Conservation (phyloP, 2,113 vertebrate species). For the Colistium nudipinnis region DNA sequence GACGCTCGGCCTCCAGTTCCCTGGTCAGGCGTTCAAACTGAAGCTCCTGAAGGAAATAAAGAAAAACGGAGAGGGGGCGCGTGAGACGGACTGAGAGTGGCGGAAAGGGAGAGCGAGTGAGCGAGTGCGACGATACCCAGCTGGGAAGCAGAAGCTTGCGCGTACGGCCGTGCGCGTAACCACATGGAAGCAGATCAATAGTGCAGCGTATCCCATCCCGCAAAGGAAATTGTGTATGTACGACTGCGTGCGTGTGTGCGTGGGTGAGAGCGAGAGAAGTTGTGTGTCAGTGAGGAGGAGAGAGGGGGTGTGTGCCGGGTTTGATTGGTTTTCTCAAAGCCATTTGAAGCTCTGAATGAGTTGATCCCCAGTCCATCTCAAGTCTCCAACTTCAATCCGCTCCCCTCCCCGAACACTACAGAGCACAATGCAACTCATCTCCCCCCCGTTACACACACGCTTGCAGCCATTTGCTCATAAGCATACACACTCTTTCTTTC, state of each 20-base stretch:
- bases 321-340: constrained; percentile 75
- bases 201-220: constrained; percentile 38
- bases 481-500: constrained; percentile 36
- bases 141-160: not conserved
- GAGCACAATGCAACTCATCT: constrained; percentile 61
- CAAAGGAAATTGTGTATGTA: constrained; percentile 35
- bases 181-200: constrained; percentile 63
- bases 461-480: constrained; percentile 44
- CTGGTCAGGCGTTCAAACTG: constrained; percentile 98
- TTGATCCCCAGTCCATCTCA: constrained; percentile 70
- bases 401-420: constrained; percentile 41
- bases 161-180: not conserved
- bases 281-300: not conserved
- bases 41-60: constrained; percentile 86
- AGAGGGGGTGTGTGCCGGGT: constrained; percentile 48
- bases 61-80: not conserved
- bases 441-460: constrained; percentile 24
- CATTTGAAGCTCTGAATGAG: constrained; percentile 73
- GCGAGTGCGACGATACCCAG: not conserved
- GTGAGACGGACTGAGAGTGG: not conserved
- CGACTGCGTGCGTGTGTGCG: not conserved
- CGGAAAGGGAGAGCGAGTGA: not conserved
- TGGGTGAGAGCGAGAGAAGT: not conserved
- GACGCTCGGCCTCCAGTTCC: constrained; percentile 97
- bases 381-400: constrained; percentile 66